Evolutionary conservation across 2,888 invertebrate species (phyloP).

Genomic region (Ochropacha duplaris): DNA sequence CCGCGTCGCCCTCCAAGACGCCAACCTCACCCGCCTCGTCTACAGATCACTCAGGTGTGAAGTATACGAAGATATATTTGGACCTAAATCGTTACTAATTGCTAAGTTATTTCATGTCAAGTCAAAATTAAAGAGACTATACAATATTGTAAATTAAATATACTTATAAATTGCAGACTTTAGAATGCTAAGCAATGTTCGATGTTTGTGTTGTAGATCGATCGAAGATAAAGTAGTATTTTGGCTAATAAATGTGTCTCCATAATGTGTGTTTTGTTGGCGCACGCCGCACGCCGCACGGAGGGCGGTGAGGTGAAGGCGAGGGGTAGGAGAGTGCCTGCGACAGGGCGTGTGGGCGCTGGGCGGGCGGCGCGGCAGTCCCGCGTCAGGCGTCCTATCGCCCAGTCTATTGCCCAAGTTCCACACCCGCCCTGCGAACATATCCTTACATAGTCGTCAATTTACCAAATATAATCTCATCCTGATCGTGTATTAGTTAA

Average conservation of each 20-base stretch:
- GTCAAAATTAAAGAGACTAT: constrained; percentile 5
- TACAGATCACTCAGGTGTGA: constrained; percentile 81
- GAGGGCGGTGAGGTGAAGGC: constrained; percentile 48
- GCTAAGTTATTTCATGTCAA: constrained; percentile 14
- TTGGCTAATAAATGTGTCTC: constrained; percentile 78
- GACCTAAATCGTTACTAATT: constrained; percentile 1
- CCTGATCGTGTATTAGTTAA: constrained; percentile 7
- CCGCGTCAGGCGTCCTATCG: constrained; percentile 77
- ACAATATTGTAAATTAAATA: constrained; percentile 13
- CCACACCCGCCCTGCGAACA: constrained; percentile 46
- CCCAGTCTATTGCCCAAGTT: constrained; percentile 61
- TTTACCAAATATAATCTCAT: constrained; percentile 15
- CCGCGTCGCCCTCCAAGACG: constrained; percentile 59
- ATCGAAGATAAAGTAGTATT: constrained; percentile 69
- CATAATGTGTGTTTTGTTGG: constrained; percentile 78
- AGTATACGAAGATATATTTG: constrained; percentile 7
- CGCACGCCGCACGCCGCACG: no score
- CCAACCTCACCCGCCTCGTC: constrained; percentile 56
- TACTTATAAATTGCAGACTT: constrained; percentile 9
- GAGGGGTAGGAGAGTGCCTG: constrained; percentile 47
- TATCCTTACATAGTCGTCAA: constrained; percentile 31
- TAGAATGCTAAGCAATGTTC: constrained; percentile 23
- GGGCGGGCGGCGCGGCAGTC: no score
- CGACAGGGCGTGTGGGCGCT: constrained; percentile 55
- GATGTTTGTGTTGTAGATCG: constrained; percentile 61